phyloP scores from a whole-genome alignment of 2,113 vertebrate genomes.

The Pollachius pollachius region DNA sequence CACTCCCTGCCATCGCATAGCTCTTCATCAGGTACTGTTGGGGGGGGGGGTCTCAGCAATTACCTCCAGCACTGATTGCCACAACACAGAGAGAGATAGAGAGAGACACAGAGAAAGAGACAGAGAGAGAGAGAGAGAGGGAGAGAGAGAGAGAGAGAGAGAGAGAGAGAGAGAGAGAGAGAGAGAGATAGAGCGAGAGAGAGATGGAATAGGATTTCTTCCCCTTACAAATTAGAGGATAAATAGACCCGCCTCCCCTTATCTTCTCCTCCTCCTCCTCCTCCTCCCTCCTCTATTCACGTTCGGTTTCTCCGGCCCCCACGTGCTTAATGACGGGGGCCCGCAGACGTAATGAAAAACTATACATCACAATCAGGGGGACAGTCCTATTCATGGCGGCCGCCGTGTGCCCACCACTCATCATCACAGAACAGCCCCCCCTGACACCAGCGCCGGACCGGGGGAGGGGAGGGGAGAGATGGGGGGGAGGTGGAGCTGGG shows the following conservation, averaged over 20 bases:
- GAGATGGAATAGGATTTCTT: slow-evolving; percentile 23
- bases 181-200: too few species aligned
- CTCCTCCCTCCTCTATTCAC: slow-evolving; percentile 72
- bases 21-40: slow-evolving; percentile 94
- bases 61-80: slow-evolving; percentile 96
- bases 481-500: slow-evolving; percentile 50
- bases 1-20: slow-evolving; percentile 76
- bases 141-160: too few species aligned
- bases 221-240: slow-evolving; percentile 99
- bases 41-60: slow-evolving; percentile 87
- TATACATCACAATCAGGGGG: slow-evolving; percentile 99
- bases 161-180: slow-evolving; percentile 48
- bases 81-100: slow-evolving; percentile 94
- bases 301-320: slow-evolving; percentile 79
- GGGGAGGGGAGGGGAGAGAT: slow-evolving; percentile 34
- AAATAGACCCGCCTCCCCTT: slow-evolving; percentile 90
- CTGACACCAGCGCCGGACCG: slow-evolving; percentile 79
- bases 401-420: slow-evolving; percentile 95
- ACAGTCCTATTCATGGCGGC: slow-evolving; percentile 97
- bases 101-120: too few species aligned
- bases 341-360: slow-evolving; percentile 99
- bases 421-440: slow-evolving; percentile 82
- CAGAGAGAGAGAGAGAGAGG: too few species aligned
- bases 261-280: slow-evolving; percentile 70
- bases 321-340: slow-evolving; percentile 95